These are phyloP conservation scores for Pelobates fuscus DNA, from an alignment of 2,113 vertebrate species.

Conservation along the genomic window DNA sequence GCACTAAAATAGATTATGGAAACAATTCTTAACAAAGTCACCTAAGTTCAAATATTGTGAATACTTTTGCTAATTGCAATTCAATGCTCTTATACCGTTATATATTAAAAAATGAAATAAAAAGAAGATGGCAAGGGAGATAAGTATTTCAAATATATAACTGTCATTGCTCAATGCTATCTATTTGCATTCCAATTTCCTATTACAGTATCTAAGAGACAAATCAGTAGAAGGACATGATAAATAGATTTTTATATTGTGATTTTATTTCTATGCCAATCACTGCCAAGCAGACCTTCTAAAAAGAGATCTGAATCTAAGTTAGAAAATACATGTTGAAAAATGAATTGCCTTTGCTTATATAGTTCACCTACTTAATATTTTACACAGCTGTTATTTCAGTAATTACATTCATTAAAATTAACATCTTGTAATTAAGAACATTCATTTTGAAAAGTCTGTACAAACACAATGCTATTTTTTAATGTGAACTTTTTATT, in stretches of 20 bases:
- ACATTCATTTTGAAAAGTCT: no score
- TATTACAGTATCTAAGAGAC: slow-evolving; percentile 32
- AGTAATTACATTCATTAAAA: neutral
- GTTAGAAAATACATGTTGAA: neutral
- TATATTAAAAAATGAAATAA: neutral
- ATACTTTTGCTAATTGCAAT: neutral
- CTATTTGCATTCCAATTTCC: slow-evolving; percentile 44
- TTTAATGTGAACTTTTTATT: no score
- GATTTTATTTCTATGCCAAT: slow-evolving; percentile 23
- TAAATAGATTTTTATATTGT: slow-evolving; percentile 38
- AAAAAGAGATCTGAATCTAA: neutral
- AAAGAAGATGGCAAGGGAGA: neutral
- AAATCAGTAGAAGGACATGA: slow-evolving; percentile 26
- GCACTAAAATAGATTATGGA: neutral
- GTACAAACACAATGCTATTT: no score
- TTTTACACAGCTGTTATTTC: neutral
- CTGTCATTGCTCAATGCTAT: slow-evolving; percentile 9
- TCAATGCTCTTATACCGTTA: neutral
- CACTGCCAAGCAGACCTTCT: slow-evolving; percentile 7
- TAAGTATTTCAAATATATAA: slow-evolving; percentile 19
- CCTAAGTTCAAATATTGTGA: neutral
- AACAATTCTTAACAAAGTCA: neutral
- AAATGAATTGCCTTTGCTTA: neutral
- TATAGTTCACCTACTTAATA: neutral
- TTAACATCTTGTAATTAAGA: no score